These are phyloP conservation scores for Phrynosoma blainvillii DNA, from an alignment of 2,113 vertebrate genomes.

Conservation along the genomic window DNA sequence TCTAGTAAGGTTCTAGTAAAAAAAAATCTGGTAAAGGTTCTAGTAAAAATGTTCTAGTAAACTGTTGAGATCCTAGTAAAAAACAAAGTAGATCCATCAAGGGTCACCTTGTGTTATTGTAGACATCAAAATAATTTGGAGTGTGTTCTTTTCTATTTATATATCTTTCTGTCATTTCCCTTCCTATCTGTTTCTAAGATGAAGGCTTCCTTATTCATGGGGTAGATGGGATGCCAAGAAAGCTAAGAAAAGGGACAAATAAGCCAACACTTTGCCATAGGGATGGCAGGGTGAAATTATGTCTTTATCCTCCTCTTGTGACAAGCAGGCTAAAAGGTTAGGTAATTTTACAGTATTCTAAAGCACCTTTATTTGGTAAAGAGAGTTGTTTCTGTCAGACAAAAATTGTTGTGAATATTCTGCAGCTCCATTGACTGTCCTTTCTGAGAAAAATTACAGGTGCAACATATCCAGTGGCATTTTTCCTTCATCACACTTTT, in stretches of 20 bases:
- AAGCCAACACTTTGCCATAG: background rate
- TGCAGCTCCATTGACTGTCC: accelerated
- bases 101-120: background rate
- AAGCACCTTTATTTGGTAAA: background rate
- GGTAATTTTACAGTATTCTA: conserved; percentile 29
- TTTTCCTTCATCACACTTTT: accelerated
- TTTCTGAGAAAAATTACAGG: background rate
- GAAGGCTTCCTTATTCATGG: background rate
- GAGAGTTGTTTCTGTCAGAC: background rate
- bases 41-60: too few species aligned
- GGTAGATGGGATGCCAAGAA: background rate
- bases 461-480: background rate
- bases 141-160: background rate
- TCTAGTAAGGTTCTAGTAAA: background rate
- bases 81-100: background rate
- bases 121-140: background rate
- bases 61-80: too few species aligned
- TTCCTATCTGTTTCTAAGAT: background rate
- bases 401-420: conserved; percentile 19
- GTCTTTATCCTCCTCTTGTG: conserved; percentile 17
- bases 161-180: background rate
- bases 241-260: accelerated
- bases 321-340: conserved; percentile 32
- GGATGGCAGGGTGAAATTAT: conserved; percentile 14
- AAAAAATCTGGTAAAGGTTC: too few species aligned